Evolutionary conservation across 2,113 vertebrate genomes (phyloP).

Genomic region (Orthonyx spaldingii): DNA sequence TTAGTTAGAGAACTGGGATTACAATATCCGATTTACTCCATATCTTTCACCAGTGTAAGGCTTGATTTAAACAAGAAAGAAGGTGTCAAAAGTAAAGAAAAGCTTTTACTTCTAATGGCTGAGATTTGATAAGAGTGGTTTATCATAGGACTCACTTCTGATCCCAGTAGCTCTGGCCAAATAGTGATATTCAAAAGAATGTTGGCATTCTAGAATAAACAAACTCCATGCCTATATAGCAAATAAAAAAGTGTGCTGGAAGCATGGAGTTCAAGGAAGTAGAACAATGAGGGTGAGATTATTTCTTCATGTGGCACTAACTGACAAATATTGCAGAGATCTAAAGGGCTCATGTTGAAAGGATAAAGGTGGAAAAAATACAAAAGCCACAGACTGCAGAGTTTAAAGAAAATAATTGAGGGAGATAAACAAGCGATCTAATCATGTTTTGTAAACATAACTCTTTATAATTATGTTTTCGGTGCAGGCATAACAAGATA

Average conservation of each 20-base stretch:
- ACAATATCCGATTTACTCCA: neutral
- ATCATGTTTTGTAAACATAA: neutral
- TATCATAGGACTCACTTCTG: neutral
- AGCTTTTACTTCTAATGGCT: neutral
- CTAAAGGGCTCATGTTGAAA: neutral
- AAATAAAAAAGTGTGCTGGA: neutral
- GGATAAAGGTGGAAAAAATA: neutral
- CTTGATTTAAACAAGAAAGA: neutral
- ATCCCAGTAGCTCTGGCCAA: neutral
- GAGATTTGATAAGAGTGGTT: neutral
- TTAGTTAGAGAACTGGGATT: neutral
- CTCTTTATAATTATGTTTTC: neutral
- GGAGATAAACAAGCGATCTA: neutral
- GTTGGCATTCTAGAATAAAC: neutral
- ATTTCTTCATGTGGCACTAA: neutral
- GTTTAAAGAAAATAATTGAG: neutral
- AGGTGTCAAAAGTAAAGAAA: neutral
- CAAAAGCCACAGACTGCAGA: fast-evolving
- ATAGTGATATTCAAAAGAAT: neutral
- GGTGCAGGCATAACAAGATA: neutral
- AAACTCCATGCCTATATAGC: neutral
- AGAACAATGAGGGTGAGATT: neutral
- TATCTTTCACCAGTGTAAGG: neutral
- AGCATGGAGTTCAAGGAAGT: neutral
- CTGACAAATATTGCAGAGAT: neutral